A percentile compares a stretch with the other conserved stretches of the same genome.
phyloP scores from a whole-genome alignment of 2,113 vertebrate species.

The Beaufortia kweichowensis region DNA sequence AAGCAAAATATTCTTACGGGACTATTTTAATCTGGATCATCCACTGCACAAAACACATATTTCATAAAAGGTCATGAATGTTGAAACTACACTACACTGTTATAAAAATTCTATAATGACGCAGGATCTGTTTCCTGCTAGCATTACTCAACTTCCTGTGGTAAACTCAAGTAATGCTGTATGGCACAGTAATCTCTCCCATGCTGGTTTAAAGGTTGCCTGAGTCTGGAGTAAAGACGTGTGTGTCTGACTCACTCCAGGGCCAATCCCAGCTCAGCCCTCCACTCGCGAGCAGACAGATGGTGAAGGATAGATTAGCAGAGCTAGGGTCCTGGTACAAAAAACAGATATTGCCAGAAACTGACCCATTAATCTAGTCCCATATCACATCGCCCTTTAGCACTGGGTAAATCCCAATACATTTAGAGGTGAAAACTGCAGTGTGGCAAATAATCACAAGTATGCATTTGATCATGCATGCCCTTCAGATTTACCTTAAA shows the following conservation, averaged over 20 bases:
- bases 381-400: neutral
- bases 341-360: constrained; percentile 16
- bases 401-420: constrained; percentile 7
- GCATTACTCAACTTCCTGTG: constrained; percentile 44
- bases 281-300: constrained; percentile 22
- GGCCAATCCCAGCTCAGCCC: constrained; percentile 24
- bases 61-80: neutral
- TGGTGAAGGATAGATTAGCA: constrained; percentile 41
- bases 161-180: constrained; percentile 13
- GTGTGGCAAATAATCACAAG: neutral
- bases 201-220: constrained; percentile 33
- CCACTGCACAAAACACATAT: neutral
- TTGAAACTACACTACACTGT: neutral
- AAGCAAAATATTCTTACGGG: neutral
- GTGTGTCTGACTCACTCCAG: constrained; percentile 37
- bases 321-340: constrained; percentile 14
- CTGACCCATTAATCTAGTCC: neutral
- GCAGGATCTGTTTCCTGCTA: neutral
- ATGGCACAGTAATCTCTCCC: constrained; percentile 37
- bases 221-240: constrained; percentile 20
- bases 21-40: neutral
- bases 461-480: neutral
- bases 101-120: constrained; percentile 1
- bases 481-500: neutral
- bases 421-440: constrained; percentile 6